phyloP scores from a whole-genome alignment of 2,113 vertebrate species.

The Rhinoderma darwinii region DNA sequence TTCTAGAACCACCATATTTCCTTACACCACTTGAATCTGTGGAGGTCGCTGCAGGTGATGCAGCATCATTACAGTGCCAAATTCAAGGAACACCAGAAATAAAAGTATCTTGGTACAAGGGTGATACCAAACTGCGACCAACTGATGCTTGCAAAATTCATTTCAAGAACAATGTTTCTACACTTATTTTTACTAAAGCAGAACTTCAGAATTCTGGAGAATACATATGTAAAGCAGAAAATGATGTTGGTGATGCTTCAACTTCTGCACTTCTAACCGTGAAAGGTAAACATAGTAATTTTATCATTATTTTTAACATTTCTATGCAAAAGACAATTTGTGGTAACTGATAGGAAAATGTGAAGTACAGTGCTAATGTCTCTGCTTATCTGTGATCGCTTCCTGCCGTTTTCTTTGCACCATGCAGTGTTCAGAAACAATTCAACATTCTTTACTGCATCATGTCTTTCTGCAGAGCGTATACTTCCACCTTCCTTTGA shows the following conservation, averaged over 20 bases:
- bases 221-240: constrained; percentile 88
- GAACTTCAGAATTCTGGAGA: constrained; percentile 78
- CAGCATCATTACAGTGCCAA: constrained; percentile 84
- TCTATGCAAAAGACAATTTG: constrained; percentile 33
- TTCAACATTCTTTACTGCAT: constrained; percentile 52
- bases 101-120: constrained; percentile 88
- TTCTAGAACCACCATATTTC: constrained; percentile 84
- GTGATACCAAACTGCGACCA: constrained; percentile 83
- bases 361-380: neutral
- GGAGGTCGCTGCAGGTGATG: constrained; percentile 83
- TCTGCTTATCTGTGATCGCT: constrained; percentile 21
- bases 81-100: constrained; percentile 87
- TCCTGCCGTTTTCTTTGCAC: constrained; percentile 9
- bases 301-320: neutral
- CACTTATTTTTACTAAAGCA: constrained; percentile 83
- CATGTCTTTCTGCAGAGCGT: constrained; percentile 76
- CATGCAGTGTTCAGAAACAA: constrained; percentile 2
- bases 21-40: constrained; percentile 79
- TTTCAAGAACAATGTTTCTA: constrained; percentile 80
- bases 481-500: constrained; percentile 86
- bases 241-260: constrained; percentile 82
- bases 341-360: neutral
- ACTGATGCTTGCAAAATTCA: constrained; percentile 79
- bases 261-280: constrained; percentile 81
- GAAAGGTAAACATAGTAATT: constrained; percentile 72